Evolutionary conservation across 2,797 vertebrate genomes (phyloP).

Genomic region (Megaceryle alcyon): DNA sequence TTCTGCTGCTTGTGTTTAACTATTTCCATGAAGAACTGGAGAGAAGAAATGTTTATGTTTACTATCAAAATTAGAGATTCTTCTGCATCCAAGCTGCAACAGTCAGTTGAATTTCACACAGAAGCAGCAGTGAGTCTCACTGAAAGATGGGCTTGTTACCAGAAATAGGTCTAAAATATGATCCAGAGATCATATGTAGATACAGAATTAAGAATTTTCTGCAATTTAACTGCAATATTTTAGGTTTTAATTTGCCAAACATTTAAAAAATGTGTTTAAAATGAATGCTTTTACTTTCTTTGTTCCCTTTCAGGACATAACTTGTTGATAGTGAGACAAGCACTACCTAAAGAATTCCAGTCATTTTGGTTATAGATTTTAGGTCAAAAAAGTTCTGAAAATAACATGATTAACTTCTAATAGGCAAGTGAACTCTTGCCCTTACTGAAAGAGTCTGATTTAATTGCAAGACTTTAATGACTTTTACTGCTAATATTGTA

Average conservation of each 20-base stretch:
- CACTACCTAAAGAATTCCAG: not conserved
- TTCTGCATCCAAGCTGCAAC: not conserved
- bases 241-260: not conserved
- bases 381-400: not conserved
- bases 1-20: not conserved
- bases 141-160: not conserved
- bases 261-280: not conserved
- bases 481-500: not conserved
- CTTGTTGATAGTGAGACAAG: not conserved
- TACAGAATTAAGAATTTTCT: not conserved
- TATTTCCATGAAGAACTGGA: not conserved
- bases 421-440: not conserved
- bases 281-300: not conserved
- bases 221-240: not conserved
- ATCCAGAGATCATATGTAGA: not conserved
- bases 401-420: slow-evolving; percentile 5
- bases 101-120: not conserved
- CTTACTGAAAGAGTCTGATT: slow-evolving; percentile 10
- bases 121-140: not conserved
- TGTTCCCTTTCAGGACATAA: not conserved
- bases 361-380: slow-evolving; percentile 6
- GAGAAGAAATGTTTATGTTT: not conserved
- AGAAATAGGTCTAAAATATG: not conserved
- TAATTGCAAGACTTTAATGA: not conserved
- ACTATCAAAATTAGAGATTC: not conserved